Conservation (phyloP, 2,113 vertebrate genomes). For the Pomatorhinus ruficollis region DNA sequence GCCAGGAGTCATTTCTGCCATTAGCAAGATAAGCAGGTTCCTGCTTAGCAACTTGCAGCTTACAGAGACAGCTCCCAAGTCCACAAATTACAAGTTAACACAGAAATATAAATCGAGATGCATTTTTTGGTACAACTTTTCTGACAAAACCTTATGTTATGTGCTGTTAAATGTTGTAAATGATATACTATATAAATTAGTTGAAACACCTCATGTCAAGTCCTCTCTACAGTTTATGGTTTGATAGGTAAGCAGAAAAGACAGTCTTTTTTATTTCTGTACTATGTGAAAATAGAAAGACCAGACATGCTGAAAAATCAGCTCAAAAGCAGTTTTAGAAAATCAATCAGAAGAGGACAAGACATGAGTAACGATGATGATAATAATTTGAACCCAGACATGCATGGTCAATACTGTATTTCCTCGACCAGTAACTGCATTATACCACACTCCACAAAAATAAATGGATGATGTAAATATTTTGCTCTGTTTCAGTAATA, state of each 20-base stretch:
- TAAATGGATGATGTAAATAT: background rate
- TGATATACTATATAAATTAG: background rate
- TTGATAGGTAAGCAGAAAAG: conserved; percentile 17
- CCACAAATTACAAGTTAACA: conserved; percentile 5
- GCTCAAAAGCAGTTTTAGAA: background rate
- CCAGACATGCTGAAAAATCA: background rate
- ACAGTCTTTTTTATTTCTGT: background rate
- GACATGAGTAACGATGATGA: background rate
- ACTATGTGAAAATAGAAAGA: background rate
- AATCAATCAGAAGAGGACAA: background rate
- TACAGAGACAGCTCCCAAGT: background rate
- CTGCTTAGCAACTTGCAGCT: background rate
- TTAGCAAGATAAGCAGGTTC: background rate
- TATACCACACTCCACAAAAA: background rate
- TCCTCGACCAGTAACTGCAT: background rate
- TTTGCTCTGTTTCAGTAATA: background rate
- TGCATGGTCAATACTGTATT: background rate
- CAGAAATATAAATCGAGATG: background rate
- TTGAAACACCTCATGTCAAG: background rate
- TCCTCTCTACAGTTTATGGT: background rate
- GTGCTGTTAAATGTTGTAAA: background rate
- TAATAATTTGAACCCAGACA: background rate
- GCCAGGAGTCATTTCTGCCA: background rate
- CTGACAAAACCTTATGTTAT: background rate
- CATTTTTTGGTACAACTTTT: background rate